These are phyloP conservation scores for Peribatodes rhomboidaria DNA, from an alignment of 2,888 invertebrate genomes.

Conservation along the genomic window DNA sequence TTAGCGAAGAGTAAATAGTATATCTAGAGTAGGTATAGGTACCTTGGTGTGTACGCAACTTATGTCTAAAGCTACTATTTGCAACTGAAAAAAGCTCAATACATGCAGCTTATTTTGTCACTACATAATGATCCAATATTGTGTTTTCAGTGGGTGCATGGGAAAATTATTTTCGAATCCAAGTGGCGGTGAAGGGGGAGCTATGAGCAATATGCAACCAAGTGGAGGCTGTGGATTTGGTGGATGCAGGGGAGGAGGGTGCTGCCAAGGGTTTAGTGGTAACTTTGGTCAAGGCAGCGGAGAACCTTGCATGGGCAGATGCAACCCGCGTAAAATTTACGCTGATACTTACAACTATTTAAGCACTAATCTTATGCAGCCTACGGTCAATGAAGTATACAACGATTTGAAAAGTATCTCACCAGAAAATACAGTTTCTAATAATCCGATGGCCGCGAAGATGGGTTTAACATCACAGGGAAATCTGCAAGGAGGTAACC, in stretches of 20 bases:
- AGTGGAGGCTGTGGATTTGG: constrained; percentile 53
- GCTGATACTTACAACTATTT: constrained; percentile 75
- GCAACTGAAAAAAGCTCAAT: too few relatives aligned
- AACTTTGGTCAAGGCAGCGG: constrained; percentile 15
- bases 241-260: constrained; percentile 55
- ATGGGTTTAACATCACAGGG: constrained; percentile 55
- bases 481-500: constrained; percentile 17
- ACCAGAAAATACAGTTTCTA: constrained; percentile 70
- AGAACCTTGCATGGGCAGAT: constrained; percentile 62
- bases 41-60: too few relatives aligned
- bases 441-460: constrained; percentile 64
- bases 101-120: too few relatives aligned
- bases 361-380: constrained; percentile 75
- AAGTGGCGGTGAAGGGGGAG: constrained; percentile 41
- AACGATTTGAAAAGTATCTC: constrained; percentile 72
- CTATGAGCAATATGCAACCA: constrained; percentile 51
- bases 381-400: constrained; percentile 76
- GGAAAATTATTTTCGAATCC: constrained; percentile 73
- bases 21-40: too few relatives aligned
- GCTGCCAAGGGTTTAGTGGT: constrained; percentile 43
- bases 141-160: constrained; percentile 78
- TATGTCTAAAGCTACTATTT: too few relatives aligned
- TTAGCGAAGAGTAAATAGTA: too few relatives aligned
- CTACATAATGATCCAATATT: constrained; percentile 9
- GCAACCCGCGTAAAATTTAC: constrained; percentile 72